These are phyloP conservation scores for Drosophila mayri DNA, from an alignment of 1,140 invertebrate genomes.

Conservation along the genomic window DNA sequence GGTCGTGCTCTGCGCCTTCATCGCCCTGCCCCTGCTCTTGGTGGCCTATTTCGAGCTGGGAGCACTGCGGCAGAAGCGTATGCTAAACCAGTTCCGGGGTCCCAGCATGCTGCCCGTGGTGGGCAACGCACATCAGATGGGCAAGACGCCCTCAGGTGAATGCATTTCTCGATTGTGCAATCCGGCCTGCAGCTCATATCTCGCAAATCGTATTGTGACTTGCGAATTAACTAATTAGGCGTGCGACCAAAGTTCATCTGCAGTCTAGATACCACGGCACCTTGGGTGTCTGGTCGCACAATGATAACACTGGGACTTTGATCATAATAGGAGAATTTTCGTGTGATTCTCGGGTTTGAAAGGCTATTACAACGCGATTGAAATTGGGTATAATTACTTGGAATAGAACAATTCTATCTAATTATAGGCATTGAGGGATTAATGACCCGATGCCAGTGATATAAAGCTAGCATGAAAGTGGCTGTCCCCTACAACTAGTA, in stretches of 20 bases:
- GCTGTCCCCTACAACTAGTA: not conserved
- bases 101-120: conserved; percentile 66
- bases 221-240: conserved; percentile 14
- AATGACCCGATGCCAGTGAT: not conserved
- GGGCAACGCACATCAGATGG: conserved; percentile 76
- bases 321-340: not conserved
- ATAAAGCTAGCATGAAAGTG: not conserved
- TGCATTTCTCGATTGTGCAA: conserved; percentile 6
- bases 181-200: not conserved
- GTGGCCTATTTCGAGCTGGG: conserved; percentile 57
- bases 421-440: not conserved
- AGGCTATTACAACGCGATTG: not conserved
- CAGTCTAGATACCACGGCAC: conserved; percentile 36
- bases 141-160: conserved; percentile 66
- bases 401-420: not conserved
- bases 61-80: conserved; percentile 27
- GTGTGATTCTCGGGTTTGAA: conserved; percentile 4
- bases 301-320: conserved; percentile 9
- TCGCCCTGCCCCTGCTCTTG: conserved; percentile 57
- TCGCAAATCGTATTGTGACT: conserved; percentile 32
- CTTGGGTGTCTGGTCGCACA: conserved; percentile 29
- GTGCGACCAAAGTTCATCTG: conserved; percentile 39
- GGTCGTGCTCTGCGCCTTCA: conserved; percentile 44
- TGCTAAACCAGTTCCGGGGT: conserved; percentile 58
- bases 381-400: not conserved